phyloP scores from a whole-genome alignment of 1,140 invertebrate genomes.

The Sitobion miscanthi region DNA sequence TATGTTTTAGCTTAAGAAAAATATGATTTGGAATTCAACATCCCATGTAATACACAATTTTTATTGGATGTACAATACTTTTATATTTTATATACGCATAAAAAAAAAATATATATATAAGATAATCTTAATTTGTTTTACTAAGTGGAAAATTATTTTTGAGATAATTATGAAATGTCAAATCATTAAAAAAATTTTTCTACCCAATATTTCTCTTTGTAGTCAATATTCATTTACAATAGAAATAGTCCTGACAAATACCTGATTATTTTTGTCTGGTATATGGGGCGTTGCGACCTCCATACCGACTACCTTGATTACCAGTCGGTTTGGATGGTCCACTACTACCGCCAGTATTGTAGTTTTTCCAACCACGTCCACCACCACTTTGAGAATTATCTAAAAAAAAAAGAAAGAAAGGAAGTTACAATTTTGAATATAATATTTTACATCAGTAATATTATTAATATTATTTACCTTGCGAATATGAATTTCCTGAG shows the following conservation, averaged over 20 bases:
- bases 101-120: conserved; percentile 41
- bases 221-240: conserved; percentile 39
- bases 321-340: conserved; percentile 50
- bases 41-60: conserved; percentile 36
- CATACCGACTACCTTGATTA: conserved; percentile 54
- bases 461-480: conserved; percentile 15
- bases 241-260: conserved; percentile 51
- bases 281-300: conserved; percentile 48
- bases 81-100: conserved; percentile 23
- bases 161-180: conserved; percentile 40
- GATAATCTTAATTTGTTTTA: conserved; percentile 42
- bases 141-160: conserved; percentile 50
- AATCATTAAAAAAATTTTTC: conserved; percentile 35
- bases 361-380: conserved; percentile 48
- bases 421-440: not conserved
- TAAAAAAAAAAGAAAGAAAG: not conserved
- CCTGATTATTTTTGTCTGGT: conserved; percentile 55
- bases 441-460: not conserved
- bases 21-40: conserved; percentile 45
- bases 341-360: conserved; percentile 48
- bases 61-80: conserved; percentile 38
- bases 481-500: conserved; percentile 44
- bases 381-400: conserved; percentile 40
- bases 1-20: conserved; percentile 39
- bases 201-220: conserved; percentile 43